Percentiles rank a stretch among this genome's conserved stretches.
Conservation (phyloP, 2,113 vertebrate genomes). For the Petromus typicus region DNA sequence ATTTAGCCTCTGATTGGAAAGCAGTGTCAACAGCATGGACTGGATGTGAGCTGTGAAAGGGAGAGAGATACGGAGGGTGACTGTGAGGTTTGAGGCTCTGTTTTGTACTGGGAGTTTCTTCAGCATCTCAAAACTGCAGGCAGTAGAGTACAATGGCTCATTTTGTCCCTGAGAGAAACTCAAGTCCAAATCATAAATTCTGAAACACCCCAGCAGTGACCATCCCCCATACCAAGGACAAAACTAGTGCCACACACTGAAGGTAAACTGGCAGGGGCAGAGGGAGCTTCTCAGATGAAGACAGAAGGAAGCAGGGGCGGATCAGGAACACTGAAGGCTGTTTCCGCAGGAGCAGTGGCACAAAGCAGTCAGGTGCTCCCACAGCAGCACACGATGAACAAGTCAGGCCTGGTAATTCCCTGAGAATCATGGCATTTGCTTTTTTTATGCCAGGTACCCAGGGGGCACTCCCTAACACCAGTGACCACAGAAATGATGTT, state of each 20-base stretch:
- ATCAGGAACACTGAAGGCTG: background rate
- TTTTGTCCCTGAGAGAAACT: background rate
- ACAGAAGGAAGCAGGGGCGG: background rate
- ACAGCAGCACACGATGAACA: slow-evolving; percentile 38
- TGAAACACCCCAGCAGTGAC: background rate
- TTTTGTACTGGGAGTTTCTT: background rate
- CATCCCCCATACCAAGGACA: background rate
- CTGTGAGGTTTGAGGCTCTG: background rate
- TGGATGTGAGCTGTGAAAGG: background rate
- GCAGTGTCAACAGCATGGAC: background rate
- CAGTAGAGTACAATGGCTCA: background rate
- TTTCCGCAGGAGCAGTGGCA: slow-evolving; percentile 23
- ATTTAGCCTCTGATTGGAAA: background rate
- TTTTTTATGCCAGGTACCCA: slow-evolving; percentile 32
- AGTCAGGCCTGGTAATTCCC: slow-evolving; percentile 51
- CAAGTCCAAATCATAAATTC: background rate
- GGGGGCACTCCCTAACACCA: slow-evolving; percentile 48
- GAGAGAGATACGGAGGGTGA: background rate
- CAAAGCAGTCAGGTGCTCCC: slow-evolving; percentile 14
- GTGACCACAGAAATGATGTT: slow-evolving; percentile 49
- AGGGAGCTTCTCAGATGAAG: background rate
- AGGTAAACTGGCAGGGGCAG: background rate
- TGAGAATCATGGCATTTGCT: slow-evolving; percentile 31
- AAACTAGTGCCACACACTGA: background rate
- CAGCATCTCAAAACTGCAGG: background rate